Percentiles rank a stretch among this genome's conserved stretches.
phyloP scores from a whole-genome alignment of 37 sponge, comb jelly and placozoan species.

The Axinella damicornis region DNA sequence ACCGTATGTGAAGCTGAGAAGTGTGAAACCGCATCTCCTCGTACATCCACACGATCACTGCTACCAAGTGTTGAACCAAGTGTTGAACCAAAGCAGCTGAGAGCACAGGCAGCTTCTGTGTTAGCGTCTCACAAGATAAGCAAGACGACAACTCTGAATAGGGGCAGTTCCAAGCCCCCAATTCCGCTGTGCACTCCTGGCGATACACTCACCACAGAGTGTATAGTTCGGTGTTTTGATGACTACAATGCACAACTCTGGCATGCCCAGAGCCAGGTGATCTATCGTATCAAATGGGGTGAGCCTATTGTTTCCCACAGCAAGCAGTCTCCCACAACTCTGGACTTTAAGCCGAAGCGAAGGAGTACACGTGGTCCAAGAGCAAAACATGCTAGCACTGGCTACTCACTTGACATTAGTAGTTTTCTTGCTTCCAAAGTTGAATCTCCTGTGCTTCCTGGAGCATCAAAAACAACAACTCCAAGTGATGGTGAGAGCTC shows the following conservation, averaged over 20 bases:
- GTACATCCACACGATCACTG: no score
- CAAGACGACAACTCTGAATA: no score
- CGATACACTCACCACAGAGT: not conserved
- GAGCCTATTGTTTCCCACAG: not conserved
- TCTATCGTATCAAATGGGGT: constrained; percentile 1
- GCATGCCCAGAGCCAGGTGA: not conserved
- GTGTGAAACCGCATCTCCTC: no score
- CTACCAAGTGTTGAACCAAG: no score
- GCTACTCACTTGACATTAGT: not conserved
- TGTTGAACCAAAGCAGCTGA: no score
- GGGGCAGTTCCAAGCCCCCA: not conserved
- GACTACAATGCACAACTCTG: constrained; percentile 17
- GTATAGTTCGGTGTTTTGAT: constrained; percentile 9
- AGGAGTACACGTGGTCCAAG: not conserved
- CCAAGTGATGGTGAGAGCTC: no score
- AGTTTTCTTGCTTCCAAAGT: not conserved
- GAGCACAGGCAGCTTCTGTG: no score
- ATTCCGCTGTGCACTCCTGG: not conserved
- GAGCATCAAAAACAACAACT: no score
- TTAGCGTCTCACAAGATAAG: no score
- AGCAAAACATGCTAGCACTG: not conserved
- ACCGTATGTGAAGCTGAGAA: no score
- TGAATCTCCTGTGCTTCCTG: not conserved
- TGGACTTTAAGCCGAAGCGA: not conserved
- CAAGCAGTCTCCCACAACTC: not conserved